phyloP scores from a whole-genome alignment of 2,888 invertebrate genomes.

The Cephus spinipes region DNA sequence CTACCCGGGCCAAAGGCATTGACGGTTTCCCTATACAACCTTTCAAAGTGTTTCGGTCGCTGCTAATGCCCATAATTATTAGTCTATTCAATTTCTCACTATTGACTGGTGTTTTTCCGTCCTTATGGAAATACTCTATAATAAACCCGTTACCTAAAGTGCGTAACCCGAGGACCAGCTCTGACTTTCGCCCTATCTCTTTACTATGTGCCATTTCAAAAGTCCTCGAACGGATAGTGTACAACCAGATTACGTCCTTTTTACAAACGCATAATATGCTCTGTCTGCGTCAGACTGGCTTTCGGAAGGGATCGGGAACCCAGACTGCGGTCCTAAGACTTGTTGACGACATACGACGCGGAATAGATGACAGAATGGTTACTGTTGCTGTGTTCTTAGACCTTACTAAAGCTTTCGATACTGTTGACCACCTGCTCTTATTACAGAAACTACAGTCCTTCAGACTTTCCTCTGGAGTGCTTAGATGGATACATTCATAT shows the following conservation, averaged over 20 bases:
- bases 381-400: slow-evolving; percentile 13
- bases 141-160: not conserved
- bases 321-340: slow-evolving; percentile 10
- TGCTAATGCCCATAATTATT: not conserved
- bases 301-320: slow-evolving; percentile 6
- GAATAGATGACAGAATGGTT: not conserved
- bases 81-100: not conserved
- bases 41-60: too few species aligned
- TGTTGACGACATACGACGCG: slow-evolving; percentile 7
- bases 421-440: not conserved
- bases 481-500: too few species aligned
- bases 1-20: too few species aligned
- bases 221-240: not conserved
- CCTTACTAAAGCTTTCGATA: slow-evolving; percentile 12
- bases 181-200: not conserved
- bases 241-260: too few species aligned
- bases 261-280: too few species aligned
- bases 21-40: too few species aligned
- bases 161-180: not conserved
- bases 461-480: too few species aligned
- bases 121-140: not conserved
- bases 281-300: slow-evolving; percentile 8
- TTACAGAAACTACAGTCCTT: not conserved
- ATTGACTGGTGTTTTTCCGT: not conserved
- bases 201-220: not conserved